A percentile compares a stretch with the other conserved stretches of the same genome.
Conservation (phyloP, 2,888 invertebrate species). For the Eugnorisma glareosa region DNA sequence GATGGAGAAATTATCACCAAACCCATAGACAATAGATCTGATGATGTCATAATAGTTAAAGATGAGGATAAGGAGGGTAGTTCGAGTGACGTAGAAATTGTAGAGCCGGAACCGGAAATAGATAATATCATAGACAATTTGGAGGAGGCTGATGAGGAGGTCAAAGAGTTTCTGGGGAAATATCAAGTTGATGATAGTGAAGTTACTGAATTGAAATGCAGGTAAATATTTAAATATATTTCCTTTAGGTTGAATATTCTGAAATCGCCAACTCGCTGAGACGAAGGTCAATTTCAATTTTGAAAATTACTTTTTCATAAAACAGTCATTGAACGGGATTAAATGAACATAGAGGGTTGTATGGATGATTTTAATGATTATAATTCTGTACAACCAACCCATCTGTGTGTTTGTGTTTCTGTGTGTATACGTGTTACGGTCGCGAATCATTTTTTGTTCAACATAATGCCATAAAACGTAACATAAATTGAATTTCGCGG, state of each 20-base stretch:
- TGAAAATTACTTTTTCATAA: too few species aligned
- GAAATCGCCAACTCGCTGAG: not conserved
- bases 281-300: too few species aligned
- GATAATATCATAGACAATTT: constrained; percentile 85
- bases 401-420: too few species aligned
- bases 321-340: too few species aligned
- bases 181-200: constrained; percentile 74
- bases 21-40: constrained; percentile 76
- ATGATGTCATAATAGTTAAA: constrained; percentile 77
- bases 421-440: too few species aligned
- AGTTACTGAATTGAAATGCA: constrained; percentile 81
- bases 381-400: too few species aligned
- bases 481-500: too few species aligned
- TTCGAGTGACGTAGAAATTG: constrained; percentile 85
- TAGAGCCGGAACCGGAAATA: constrained; percentile 81
- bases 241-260: not conserved
- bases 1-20: constrained; percentile 84
- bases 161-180: constrained; percentile 86
- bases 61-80: constrained; percentile 74
- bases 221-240: constrained; percentile 70
- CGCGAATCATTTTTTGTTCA: too few species aligned
- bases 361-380: too few species aligned
- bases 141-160: constrained; percentile 86
- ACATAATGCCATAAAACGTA: too few species aligned
- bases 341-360: too few species aligned